Base-by-base conservation (phyloP, 23 tunicate species). In the Aplidium turbinatum region DNA sequence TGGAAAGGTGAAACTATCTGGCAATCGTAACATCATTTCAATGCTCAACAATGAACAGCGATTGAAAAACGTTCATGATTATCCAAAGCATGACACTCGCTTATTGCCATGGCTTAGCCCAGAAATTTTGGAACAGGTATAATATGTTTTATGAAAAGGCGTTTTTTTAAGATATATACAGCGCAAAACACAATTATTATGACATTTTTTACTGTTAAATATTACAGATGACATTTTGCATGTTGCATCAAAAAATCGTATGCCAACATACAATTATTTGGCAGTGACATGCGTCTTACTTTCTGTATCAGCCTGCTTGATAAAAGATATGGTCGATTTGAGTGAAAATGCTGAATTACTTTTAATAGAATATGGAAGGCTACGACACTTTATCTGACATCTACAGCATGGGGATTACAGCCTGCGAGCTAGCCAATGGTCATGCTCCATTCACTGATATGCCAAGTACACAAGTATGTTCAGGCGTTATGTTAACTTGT, bases 351-450 rank as follows among this genome's bases (percentile, higher is more conserved):
- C n/a, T n/a, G n/a, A n/a, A n/a, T 30, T 7, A 62, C 22, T 6
- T 22, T 50, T 48, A 61, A 19, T 68, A 90, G 90, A 78, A 90
- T 42, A 90, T 90, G 85, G 80, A 75, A 39, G 97, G 97, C 19
- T 90, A 90, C 46, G 70, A 72, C 34, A 45, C 85, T 5, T 78
- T 66, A 39, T 78, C 97, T 23, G 97, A 90, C 72, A 65, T 90
- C 32, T 90, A 90, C 68, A 90, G 97, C 51, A 69, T 90, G 20
- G 97, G 97, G 1, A 83, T 90, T 27, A 90, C 97, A 25, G 85
- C 97, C 1, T 90, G 97, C 70, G 97, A 90, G 66, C 82, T 90
- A 22, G 97, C 88, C 16, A 90, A 90, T 71, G 97, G 97, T 38
- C 82, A 83, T 48, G 90, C 97, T 23, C 97, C 97, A 13, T 90